phyloP scores from a whole-genome alignment of 2,797 vertebrate species.

The Squalus acanthias region DNA sequence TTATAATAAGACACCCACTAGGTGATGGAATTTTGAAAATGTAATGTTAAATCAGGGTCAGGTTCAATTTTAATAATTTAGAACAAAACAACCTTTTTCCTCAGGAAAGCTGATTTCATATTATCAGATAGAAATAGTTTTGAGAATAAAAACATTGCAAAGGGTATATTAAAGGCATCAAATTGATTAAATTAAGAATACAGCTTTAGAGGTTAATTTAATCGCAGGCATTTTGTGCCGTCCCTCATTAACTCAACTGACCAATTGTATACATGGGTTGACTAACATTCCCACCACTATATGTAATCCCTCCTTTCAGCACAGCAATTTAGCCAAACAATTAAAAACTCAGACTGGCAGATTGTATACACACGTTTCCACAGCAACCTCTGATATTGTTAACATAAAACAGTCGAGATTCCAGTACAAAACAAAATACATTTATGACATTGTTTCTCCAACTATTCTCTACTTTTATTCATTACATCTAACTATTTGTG shows the following conservation, averaged over 20 bases:
- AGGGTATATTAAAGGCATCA: too few relatives aligned
- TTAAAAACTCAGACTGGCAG: slow-evolving; percentile 11
- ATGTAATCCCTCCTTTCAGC: neutral
- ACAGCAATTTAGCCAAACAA: neutral
- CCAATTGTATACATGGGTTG: neutral
- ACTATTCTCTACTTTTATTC: neutral
- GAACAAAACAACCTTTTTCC: neutral
- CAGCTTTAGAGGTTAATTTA: neutral
- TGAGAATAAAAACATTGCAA: neutral
- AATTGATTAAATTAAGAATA: neutral
- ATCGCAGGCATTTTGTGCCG: neutral
- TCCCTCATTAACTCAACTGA: neutral
- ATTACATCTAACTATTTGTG: neutral
- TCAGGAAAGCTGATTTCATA: neutral
- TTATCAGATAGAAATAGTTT: neutral
- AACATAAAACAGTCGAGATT: neutral
- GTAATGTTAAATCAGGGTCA: neutral
- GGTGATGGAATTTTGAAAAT: too few relatives aligned
- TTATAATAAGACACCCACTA: neutral
- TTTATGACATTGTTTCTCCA: neutral
- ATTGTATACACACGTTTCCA: slow-evolving; percentile 22
- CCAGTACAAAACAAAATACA: neutral
- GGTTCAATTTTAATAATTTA: neutral
- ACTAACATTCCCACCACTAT: neutral
- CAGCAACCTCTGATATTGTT: slow-evolving; percentile 8